Evolutionary conservation across 2,113 vertebrate genomes (phyloP).

Genomic region (Pelobates fuscus): DNA sequence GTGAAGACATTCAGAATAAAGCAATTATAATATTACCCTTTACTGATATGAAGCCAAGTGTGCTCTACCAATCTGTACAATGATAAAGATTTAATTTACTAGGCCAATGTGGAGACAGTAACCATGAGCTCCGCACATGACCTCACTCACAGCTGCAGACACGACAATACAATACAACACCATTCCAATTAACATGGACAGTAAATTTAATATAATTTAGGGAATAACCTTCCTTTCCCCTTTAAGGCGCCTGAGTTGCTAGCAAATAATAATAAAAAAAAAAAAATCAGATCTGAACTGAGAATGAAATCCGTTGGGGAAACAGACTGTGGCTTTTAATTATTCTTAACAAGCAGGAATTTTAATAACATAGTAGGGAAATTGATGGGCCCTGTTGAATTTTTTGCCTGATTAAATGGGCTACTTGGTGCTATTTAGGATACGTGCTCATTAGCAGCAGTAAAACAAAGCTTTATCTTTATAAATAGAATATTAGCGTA

Average conservation of each 20-base stretch:
- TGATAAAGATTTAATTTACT: too few species aligned
- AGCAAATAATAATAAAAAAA: slow-evolving; percentile 45
- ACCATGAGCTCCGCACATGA: background rate
- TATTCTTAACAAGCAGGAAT: slow-evolving; percentile 51
- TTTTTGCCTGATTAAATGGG: slow-evolving; percentile 50
- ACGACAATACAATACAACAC: slow-evolving; percentile 32
- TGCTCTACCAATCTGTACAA: too few species aligned
- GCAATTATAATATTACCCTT: background rate
- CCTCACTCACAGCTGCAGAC: slow-evolving; percentile 32
- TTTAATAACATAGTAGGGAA: slow-evolving; percentile 51
- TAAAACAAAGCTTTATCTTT: slow-evolving; percentile 37
- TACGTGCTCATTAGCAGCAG: slow-evolving; percentile 41
- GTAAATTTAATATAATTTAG: slow-evolving; percentile 42
- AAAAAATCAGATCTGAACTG: slow-evolving; percentile 40
- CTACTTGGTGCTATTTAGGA: slow-evolving; percentile 49
- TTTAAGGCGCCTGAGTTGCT: slow-evolving; percentile 43
- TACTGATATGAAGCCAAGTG: background rate
- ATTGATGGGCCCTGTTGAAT: slow-evolving; percentile 52
- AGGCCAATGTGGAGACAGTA: background rate
- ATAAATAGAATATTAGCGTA: slow-evolving; percentile 27
- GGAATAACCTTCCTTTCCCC: slow-evolving; percentile 48
- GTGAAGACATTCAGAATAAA: background rate
- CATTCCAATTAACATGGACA: slow-evolving; percentile 35
- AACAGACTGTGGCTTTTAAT: slow-evolving; percentile 51
- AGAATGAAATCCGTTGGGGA: slow-evolving; percentile 45